Conservation (phyloP, 2,797 vertebrate species). For the Leptoclinus maculatus region DNA sequence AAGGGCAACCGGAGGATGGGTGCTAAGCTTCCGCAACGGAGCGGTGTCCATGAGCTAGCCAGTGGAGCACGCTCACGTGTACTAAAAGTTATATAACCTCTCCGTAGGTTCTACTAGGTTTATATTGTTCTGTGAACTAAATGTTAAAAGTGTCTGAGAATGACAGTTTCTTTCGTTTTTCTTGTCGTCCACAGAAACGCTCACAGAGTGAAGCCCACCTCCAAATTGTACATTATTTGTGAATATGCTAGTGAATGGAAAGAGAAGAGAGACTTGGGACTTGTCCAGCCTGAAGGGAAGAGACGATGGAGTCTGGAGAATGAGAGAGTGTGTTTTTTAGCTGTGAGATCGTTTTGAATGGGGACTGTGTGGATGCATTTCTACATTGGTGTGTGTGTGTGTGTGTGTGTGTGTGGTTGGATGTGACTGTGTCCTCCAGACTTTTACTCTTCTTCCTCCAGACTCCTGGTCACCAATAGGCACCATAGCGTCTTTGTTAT, state of each 20-base stretch:
- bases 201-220: conserved; percentile 60
- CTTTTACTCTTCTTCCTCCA: conserved; percentile 54
- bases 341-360: conserved; percentile 21
- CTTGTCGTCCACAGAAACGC: conserved; percentile 75
- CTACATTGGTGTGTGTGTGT: conserved; percentile 39
- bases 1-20: too few species aligned
- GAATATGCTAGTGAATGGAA: conserved; percentile 84
- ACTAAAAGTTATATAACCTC: neutral
- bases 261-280: conserved; percentile 65
- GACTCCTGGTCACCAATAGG: conserved; percentile 67
- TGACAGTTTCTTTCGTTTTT: conserved; percentile 39
- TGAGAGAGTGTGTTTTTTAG: conserved; percentile 28
- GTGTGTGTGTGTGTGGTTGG: conserved; percentile 33
- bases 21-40: too few species aligned
- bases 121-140: neutral
- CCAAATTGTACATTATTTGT: conserved; percentile 87
- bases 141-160: neutral
- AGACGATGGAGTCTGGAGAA: conserved; percentile 56
- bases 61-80: too few species aligned
- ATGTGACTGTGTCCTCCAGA: conserved; percentile 58
- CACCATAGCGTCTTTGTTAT: conserved; percentile 77
- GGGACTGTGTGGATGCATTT: conserved; percentile 45
- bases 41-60: too few species aligned
- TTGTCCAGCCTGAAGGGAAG: conserved; percentile 52
- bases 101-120: neutral